Conservation (phyloP, 2,113 vertebrate species). For the Heloderma charlesbogerti region DNA sequence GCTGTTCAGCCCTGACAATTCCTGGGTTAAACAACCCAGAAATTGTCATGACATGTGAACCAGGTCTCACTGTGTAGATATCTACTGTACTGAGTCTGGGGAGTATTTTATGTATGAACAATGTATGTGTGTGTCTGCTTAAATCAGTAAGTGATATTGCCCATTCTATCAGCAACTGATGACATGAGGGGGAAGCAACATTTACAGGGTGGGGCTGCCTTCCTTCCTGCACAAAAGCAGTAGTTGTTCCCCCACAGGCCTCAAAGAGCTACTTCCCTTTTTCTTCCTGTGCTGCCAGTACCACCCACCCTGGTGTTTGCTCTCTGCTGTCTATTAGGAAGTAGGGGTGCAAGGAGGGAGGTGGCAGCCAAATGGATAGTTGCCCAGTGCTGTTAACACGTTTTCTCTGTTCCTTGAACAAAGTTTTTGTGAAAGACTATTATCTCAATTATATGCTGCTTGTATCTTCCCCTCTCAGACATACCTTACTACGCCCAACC, state of each 20-base stretch:
- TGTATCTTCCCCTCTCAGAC: not conserved
- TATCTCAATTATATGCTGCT: not conserved
- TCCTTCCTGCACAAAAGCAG: not conserved
- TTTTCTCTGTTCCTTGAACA: not conserved
- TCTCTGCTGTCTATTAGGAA: not conserved
- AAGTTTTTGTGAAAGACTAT: not conserved
- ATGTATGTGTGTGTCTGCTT: no score
- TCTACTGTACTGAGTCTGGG: not conserved
- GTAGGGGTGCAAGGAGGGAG: not conserved
- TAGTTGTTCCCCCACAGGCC: not conserved
- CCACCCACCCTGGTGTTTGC: not conserved
- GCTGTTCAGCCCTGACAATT: no score
- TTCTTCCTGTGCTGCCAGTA: not conserved
- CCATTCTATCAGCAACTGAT: not conserved
- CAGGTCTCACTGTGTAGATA: no score
- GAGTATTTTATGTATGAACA: not conserved
- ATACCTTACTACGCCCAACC: not conserved
- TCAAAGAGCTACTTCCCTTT: not conserved
- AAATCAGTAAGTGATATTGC: not conserved
- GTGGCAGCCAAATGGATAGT: not conserved
- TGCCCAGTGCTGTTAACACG: not conserved
- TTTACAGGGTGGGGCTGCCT: not conserved
- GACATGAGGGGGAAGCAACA: not conserved
- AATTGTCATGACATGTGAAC: no score
- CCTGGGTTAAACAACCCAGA: no score